These are phyloP conservation scores for Glaucomys volans DNA, from an alignment of 2,113 vertebrate species.

Conservation along the genomic window DNA sequence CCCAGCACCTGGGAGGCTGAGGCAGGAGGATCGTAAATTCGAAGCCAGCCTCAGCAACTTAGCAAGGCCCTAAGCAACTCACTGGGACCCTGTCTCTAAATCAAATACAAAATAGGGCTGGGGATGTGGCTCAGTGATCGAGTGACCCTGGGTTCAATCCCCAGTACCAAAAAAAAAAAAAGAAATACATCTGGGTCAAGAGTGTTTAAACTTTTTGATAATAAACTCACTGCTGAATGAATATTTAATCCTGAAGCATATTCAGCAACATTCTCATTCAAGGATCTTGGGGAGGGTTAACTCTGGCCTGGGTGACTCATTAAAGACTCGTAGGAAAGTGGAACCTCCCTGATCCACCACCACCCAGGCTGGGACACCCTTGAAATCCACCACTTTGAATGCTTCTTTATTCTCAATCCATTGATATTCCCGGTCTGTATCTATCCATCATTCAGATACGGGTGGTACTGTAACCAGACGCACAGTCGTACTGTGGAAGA, in stretches of 20 bases:
- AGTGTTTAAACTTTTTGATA: background rate
- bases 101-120: no score
- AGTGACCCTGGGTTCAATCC: no score
- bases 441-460: constrained; percentile 55
- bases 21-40: no score
- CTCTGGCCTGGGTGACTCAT: background rate
- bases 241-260: background rate
- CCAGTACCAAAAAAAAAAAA: no score
- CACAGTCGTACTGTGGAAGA: background rate
- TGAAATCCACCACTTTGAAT: constrained; percentile 49
- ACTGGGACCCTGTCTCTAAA: no score
- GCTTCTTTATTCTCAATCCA: constrained; percentile 34
- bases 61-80: no score
- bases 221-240: background rate
- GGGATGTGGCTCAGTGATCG: no score
- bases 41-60: no score
- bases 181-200: background rate
- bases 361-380: background rate
- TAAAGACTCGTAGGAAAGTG: background rate
- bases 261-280: background rate
- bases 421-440: background rate
- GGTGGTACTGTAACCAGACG: background rate
- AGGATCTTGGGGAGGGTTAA: background rate
- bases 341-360: background rate
- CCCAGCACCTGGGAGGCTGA: no score